A percentile compares a stretch with the other conserved stretches of the same genome.
These are phyloP conservation scores for Micronycteris hirsuta DNA, from an alignment of 2,113 vertebrate genomes.

Conservation along the genomic window DNA sequence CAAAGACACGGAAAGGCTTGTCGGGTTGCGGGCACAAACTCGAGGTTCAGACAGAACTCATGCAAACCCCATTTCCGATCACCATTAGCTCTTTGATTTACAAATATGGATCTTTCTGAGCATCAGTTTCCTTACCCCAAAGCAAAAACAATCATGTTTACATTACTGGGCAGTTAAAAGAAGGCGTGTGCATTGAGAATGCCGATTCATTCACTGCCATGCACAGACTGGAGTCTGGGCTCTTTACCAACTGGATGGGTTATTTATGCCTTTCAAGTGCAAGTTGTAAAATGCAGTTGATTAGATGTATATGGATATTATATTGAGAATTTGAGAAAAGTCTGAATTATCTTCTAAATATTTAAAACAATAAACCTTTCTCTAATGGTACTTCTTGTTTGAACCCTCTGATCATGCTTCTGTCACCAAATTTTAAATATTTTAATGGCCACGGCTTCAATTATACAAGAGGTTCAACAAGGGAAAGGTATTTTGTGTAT, in stretches of 20 bases:
- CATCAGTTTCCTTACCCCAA: background rate
- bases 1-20: background rate
- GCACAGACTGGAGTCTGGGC: background rate
- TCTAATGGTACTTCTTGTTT: background rate
- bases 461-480: background rate
- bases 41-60: background rate
- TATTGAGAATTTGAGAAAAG: background rate
- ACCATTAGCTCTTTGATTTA: background rate
- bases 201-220: background rate
- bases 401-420: background rate
- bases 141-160: background rate
- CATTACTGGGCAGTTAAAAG: background rate
- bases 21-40: background rate
- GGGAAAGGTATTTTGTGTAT: background rate
- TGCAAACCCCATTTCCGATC: background rate
- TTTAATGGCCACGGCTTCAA: background rate
- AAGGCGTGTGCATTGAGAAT: background rate
- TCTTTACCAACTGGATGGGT: background rate
- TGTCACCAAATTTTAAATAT: background rate
- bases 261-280: background rate
- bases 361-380: background rate
- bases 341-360: background rate
- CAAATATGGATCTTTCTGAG: background rate
- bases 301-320: background rate
- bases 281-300: background rate